These are phyloP conservation scores for Piprites chloris DNA, from an alignment of 2,113 vertebrate species.

Conservation along the genomic window DNA sequence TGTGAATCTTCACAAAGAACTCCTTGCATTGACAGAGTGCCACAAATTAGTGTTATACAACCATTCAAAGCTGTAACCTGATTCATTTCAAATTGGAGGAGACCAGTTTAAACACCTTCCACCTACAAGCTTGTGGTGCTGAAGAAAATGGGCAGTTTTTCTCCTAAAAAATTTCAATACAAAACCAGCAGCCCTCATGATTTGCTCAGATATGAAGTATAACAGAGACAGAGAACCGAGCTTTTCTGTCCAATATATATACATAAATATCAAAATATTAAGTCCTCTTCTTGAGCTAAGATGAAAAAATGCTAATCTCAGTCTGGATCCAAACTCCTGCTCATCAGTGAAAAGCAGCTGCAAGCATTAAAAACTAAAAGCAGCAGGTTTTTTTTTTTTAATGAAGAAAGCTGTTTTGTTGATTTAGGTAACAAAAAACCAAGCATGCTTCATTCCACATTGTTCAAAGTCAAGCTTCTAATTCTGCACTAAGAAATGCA, in stretches of 20 bases:
- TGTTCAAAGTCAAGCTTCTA: conserved; percentile 39
- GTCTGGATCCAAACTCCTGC: background rate
- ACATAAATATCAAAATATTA: background rate
- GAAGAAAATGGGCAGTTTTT: background rate
- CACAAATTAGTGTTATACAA: conserved; percentile 6
- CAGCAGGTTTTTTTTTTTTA: background rate
- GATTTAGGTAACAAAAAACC: background rate
- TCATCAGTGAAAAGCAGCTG: background rate
- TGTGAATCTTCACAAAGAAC: background rate
- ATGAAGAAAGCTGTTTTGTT: background rate
- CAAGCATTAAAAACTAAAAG: background rate
- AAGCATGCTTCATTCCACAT: conserved; percentile 18
- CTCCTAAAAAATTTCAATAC: background rate
- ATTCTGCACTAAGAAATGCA: conserved; percentile 45
- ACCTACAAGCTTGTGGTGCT: background rate
- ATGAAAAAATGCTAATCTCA: background rate
- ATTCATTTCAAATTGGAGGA: background rate
- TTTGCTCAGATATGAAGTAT: background rate
- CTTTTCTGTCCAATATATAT: background rate
- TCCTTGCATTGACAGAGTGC: background rate
- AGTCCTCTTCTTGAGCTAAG: background rate
- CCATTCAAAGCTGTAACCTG: background rate
- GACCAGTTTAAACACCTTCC: background rate
- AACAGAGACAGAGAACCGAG: background rate
- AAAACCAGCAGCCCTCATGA: background rate